A percentile compares a stretch with the other conserved stretches of the same genome.
Conservation (phyloP, 2,888 invertebrate genomes). For the Caenorhabditis imperialis region DNA sequence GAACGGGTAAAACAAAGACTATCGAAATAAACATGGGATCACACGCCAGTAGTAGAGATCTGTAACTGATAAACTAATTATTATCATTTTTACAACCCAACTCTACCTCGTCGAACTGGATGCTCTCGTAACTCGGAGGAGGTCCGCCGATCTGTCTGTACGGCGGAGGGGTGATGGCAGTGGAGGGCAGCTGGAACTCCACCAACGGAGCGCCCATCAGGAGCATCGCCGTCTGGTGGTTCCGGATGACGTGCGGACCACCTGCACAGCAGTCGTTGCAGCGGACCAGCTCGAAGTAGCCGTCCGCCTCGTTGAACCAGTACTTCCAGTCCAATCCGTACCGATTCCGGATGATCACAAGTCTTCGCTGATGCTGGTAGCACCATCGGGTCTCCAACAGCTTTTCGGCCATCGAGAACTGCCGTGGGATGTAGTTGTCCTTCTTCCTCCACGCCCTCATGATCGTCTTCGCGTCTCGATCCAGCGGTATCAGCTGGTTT, state of each 20-base stretch:
- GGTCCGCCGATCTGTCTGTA: neutral
- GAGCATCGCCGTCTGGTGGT: neutral
- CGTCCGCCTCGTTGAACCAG: neutral
- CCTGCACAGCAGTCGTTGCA: neutral
- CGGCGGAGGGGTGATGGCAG: neutral
- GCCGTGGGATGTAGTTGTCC: neutral
- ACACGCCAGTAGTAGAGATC: neutral
- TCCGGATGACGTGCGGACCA: neutral
- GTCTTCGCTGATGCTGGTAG: neutral
- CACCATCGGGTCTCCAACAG: neutral
- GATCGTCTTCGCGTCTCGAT: neutral
- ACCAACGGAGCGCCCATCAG: neutral
- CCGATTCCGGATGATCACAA: neutral
- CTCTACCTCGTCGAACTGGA: neutral
- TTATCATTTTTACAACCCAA: neutral
- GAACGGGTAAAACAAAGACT: too few species aligned
- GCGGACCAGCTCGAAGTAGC: neutral
- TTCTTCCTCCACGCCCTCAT: neutral
- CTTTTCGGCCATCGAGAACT: neutral
- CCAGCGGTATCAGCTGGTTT: neutral
- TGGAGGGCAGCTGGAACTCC: neutral
- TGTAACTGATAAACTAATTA: neutral
- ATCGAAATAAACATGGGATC: too few species aligned
- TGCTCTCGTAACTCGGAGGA: neutral
- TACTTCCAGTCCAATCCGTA: slow-evolving; percentile 1